Conservation (phyloP, 2,888 invertebrate genomes). For the Geotrupes spiniger region DNA sequence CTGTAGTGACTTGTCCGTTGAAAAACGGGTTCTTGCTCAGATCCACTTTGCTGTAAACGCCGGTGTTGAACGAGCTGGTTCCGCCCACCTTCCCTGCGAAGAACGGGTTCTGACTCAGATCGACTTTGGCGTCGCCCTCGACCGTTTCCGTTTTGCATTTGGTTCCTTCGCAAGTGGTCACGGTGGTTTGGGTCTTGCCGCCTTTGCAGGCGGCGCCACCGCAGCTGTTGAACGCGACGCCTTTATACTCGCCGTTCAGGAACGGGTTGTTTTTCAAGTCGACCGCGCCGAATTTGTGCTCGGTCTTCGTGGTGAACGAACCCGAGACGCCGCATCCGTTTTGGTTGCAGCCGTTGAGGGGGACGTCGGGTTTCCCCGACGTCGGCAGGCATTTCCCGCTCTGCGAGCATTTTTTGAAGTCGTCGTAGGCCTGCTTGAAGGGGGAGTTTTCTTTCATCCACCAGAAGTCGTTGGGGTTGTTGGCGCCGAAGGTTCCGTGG, state of each 20-base stretch:
- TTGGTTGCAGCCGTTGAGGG: slow-evolving; percentile 34
- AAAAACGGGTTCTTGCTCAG: slow-evolving; percentile 40
- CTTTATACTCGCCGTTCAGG: slow-evolving; percentile 36
- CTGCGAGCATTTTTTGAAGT: slow-evolving; percentile 43
- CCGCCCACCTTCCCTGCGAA: slow-evolving; percentile 31
- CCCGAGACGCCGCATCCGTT: slow-evolving; percentile 12
- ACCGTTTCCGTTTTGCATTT: slow-evolving; percentile 23
- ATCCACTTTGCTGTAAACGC: slow-evolving; percentile 27
- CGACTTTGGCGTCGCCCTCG: slow-evolving; percentile 24
- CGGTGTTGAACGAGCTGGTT: slow-evolving; percentile 12
- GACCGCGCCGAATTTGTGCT: slow-evolving; percentile 20
- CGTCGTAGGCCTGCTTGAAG: slow-evolving; percentile 52
- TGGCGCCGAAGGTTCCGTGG: slow-evolving; percentile 16
- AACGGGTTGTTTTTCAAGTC: slow-evolving; percentile 44
- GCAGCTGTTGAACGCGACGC: slow-evolving; percentile 40
- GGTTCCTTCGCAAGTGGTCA: slow-evolving; percentile 23
- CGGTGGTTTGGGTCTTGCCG: slow-evolving; percentile 23
- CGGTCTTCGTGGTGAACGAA: neutral
- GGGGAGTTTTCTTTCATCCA: slow-evolving; percentile 62
- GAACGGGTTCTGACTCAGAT: slow-evolving; percentile 39
- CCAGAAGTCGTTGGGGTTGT: slow-evolving; percentile 53
- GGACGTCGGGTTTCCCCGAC: slow-evolving; percentile 14
- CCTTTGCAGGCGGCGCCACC: slow-evolving; percentile 31
- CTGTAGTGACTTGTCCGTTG: slow-evolving; percentile 34
- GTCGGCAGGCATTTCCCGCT: slow-evolving; percentile 37